Evolutionary conservation across 2,797 vertebrate genomes (phyloP), one percentile per base, ranked within the genome.

Genomic region (Sebastes alutus): DNA sequence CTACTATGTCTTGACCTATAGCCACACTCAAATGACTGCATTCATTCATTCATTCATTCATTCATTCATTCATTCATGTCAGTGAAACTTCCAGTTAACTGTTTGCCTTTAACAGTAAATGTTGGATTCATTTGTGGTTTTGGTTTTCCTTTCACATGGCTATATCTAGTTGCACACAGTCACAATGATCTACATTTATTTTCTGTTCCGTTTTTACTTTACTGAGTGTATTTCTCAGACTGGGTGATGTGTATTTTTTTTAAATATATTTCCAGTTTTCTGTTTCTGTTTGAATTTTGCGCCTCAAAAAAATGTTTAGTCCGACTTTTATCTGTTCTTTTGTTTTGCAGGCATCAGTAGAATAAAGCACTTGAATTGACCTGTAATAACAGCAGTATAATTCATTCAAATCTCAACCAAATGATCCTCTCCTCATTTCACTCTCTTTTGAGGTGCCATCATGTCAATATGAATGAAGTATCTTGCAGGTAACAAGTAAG

Each of bases 131-230:
- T 16, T 8, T 35, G 18, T 68, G 22, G 52, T 42, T 81, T 81
- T 65, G 23, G 33, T 71, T 87, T 66, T 62, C 1, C 4, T 87
- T 79, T 81, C 27, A 72, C 63, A 52, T 23, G 4, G 1, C 20
- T 23, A 2, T 13, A 60, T 80, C n/a, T 55, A 13, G 25, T 33
- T 63, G 2, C 20, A 72, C 5, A 38, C 68, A 30, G 7, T 12
- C 3, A 22, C 2, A 58, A 1, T 72, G 18, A 60, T 3, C 3
- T 14, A 23, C 7, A 23, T 68, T 22, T n/a, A 56, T 27, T 81
- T 80, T 75, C 52, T 55, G 23, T 84, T 88, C 71, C 27, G 5
- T 18, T 78, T 70, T 63, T 23, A 52, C 38, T 29, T 56, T 30
- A n/a, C 7, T 54, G 60, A 22, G 2, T 20, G 22, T 38, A 72